Evolutionary conservation across 2,797 vertebrate species (phyloP), one percentile per base, ranked within the genome.

Genomic region (Melanotaenia trifasciata): DNA sequence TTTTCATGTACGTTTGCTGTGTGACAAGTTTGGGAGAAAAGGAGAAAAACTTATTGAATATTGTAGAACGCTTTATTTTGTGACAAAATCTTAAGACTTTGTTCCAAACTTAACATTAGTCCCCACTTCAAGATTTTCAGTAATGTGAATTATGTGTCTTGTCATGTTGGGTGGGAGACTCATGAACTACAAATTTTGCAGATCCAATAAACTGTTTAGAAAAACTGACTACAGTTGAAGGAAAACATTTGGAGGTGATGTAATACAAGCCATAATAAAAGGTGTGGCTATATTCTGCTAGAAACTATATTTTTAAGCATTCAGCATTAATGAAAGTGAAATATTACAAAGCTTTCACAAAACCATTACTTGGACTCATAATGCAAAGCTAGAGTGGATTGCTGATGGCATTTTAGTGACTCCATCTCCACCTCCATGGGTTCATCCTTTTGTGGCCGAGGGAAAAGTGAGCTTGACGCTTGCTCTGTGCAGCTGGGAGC

Each of bases 391-490:
- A 33, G 9, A 26, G 32, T 24, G 26, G 9, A 32, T 2, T 62
- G 30, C n/a, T 65, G 33, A 30, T 60, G 57, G 33, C n/a, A 65
- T 56, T 82, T 16, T 0, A 90, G 47, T 0, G 81, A 67, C 67
- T 85, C 66, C 90, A 90, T 90, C 83, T 91, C 84, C 0, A 87
- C 64, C 0, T 86, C 81, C 73, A 70, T 77, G 14, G 74, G 79
- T 62, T 58, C 58, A 20, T 87, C 68, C 4, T 1, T 33, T 0
- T 22, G 59, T 5, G n/a, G 43, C 6, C 0, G 38, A 20, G 22
- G 5, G 10, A 64, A 4, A 10, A 32, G 1, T 3, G 43, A 11
- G 66, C 56, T 36, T 40, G 71, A 54, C 1, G 12, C 33, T 1
- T 0, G 57, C 1, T 3, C 45, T 2, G 40, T 22, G 47, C 58